Base-by-base conservation (phyloP, 2,888 invertebrate genomes). In the Clostera curtula region DNA sequence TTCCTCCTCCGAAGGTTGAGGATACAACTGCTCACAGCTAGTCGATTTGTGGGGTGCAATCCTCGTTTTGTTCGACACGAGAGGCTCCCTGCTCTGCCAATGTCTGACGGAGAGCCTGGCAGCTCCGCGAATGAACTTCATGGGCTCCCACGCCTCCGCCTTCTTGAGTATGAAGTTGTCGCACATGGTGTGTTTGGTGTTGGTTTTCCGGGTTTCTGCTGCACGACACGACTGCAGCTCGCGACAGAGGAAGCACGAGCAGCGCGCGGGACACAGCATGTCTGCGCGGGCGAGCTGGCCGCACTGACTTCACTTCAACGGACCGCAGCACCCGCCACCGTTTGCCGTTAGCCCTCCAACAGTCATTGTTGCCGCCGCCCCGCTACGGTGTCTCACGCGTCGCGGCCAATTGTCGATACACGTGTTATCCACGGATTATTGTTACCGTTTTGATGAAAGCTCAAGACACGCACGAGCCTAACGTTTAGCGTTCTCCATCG, bases 181-280 rank as follows among this genome's bases (percentile, higher is more conserved):
- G 39, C 76, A 64, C 74, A 75, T 76, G 49, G 60, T 65, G 41
- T 71, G 60, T 60, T 68, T 75, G 48, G 57, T 58, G 40, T 64
- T 77, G 24, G 73, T 79, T 62, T 75, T 82, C 42, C 77, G 65
- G 25, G 76, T 68, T 45, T 80, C 80, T 8, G 80, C 79, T 39
- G 85, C 85, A 41, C 86, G 87, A 61, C 86, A 89, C 48, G 87
- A 87, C 51, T 86, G 88, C 50, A 92, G 72, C 66, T 92, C 91
- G 43, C 90, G 87, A 67, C 93, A 93, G 57, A 93, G 84, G 59
- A 90, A 87, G 74, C 93, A 93, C 50, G 85, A 85, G 71, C 93
- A 93, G 53, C 90, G 88, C 83, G 88, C 86, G 55, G 87, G 85
- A 79, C 91, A 91, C 82, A 86, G 87, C 90, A 90, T 90, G 64